Base-by-base conservation (phyloP, 2,888 invertebrate species). In the Brachyptera risi region DNA sequence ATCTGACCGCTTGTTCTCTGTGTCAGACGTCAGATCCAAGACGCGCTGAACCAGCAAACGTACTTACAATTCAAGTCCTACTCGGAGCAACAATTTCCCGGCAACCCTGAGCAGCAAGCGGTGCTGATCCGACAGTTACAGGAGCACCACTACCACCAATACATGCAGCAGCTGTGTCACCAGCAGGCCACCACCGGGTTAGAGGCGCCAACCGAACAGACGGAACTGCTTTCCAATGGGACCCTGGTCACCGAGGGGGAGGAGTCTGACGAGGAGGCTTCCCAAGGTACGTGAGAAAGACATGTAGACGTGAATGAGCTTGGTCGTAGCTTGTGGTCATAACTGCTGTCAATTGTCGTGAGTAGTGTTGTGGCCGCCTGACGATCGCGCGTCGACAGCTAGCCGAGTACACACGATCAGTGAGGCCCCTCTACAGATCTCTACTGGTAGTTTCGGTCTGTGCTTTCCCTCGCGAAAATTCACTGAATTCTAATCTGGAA, bases 71-170 rank as follows among this genome's bases (percentile, higher is more conserved):
- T 95, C 73, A 85, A 87, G 71, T 83, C 87, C 61, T 96, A 99
- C 74, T 94, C 98, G 0, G 92, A 96, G 69, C 96, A 97, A 72
- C 98, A 98, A 73, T 82, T 77, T 69, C 84, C 85, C 17, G 80
- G 79, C 40, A 80, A 82, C 70, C 76, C 78, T 37, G 79, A 81
- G 63, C 80, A 97, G 80, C 99, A 99, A 81, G 95, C 92, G 0
- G 84, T 92, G 42, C 80, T 99, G 24, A 93, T 99, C 61, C 82
- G 89, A 60, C 97, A 98, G 73, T 78, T 99, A 49, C 99, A 99
- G 77, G 97, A 97, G 69, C 96, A 99, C 72, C 99, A 99, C 76
- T 99, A 96, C 74, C 94, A 96, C 73, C 97, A 98, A 72, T 99
- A 99, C 75, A 96, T 99, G 86, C 93, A 96, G 70, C 98, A 98